Evolutionary conservation across 1,140 invertebrate species (phyloP), one percentile per base, ranked within the genome.

Genomic region (Tetramorium simillimum): DNA sequence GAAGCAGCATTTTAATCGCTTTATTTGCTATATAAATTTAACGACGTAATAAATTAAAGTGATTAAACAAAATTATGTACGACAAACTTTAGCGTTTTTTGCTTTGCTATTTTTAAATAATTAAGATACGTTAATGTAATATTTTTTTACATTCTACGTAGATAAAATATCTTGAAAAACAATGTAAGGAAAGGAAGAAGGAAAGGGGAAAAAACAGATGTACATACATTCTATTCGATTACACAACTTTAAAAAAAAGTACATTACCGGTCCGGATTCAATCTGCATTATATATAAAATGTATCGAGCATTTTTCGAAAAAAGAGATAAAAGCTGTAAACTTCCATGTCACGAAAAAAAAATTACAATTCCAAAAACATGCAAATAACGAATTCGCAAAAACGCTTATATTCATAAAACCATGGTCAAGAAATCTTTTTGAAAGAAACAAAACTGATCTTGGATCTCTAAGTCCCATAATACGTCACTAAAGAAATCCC

Each of bases 361-460:
- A 76, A 37, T 76, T 76, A 76, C 24, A 21, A 21, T 76, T 9
- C 21, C 60, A 56, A 16, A 33, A 37, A 37, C 60, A 49, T 40
- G 51, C n/a, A 51, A 67, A 4, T 76, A 40, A n/a, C 7, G 3
- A 18, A 12, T 21, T 46, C 28, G 62, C 18, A 28, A 6, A 37
- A 16, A 78, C 18, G 10, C 51, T 18, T 37, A 65, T 65, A 65
- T 65, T 46, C 46, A 51, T 21, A 43, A 40, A 33, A 21, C 28
- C 65, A 33, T 37, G 67, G 69, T 56, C 16, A 21, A 80, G 84
- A 89, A 89, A 81, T 89, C 75, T 70, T 62, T 90, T 89, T 78
- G 70, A 89, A 76, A 80, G 40, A 53, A 58, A 65, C 33, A 49
- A 37, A 89, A 60, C 16, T 60, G 72, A 62, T 70, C 65, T n/a